Conservation (phyloP, 2,888 invertebrate genomes). For the Aleiodes testaceus region DNA sequence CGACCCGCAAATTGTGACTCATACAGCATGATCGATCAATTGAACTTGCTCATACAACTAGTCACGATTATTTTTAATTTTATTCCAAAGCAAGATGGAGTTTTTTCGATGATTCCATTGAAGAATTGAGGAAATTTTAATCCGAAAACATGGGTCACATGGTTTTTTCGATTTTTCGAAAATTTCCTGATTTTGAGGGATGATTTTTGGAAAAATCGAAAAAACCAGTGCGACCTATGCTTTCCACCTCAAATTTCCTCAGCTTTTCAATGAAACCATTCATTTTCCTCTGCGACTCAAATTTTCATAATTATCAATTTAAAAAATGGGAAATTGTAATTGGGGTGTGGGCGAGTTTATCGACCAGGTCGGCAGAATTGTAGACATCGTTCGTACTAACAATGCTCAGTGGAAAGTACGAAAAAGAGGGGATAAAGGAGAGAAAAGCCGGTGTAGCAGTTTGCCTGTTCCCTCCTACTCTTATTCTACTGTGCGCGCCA, state of each 20-base stretch:
- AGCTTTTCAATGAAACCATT: no score
- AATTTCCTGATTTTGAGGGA: no score
- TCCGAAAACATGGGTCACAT: no score
- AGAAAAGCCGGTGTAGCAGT: slow-evolving; percentile 23
- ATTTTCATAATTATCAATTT: background rate
- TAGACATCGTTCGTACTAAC: slow-evolving; percentile 46
- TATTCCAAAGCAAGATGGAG: no score
- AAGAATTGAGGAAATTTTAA: no score
- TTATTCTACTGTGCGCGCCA: slow-evolving; percentile 24
- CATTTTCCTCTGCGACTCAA: background rate
- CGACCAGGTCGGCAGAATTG: slow-evolving; percentile 56
- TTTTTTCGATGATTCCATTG: no score
- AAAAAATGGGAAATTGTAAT: slow-evolving; percentile 24
- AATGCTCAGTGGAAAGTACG: slow-evolving; percentile 2
- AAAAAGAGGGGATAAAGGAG: slow-evolving; percentile 5
- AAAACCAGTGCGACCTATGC: no score
- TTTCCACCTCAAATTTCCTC: no score
- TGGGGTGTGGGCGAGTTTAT: slow-evolving; percentile 55
- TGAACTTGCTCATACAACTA: slow-evolving; percentile 18
- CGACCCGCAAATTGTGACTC: slow-evolving; percentile 17
- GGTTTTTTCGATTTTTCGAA: no score
- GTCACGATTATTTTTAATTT: background rate
- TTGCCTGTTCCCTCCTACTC: slow-evolving; percentile 5
- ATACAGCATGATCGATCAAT: slow-evolving; percentile 33
- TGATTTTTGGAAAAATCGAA: no score